phyloP scores from a whole-genome alignment of 2,113 vertebrate species.

The Kobus ellipsiprymnus region DNA sequence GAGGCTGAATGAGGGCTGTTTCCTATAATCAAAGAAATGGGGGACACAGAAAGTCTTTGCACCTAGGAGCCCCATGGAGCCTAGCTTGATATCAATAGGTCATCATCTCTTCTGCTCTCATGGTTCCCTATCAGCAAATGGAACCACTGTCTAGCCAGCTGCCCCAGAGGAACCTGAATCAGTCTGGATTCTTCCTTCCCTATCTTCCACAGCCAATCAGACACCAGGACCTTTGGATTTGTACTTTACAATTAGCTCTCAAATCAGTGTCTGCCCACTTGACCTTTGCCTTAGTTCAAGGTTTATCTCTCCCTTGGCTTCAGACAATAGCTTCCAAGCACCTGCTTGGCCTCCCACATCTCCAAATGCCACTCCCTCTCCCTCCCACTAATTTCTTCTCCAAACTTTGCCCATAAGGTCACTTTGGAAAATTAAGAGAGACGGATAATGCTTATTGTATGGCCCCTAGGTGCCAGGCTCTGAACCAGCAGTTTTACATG shows the following conservation, averaged over 20 bases:
- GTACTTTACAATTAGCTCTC: background rate
- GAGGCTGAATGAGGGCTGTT: background rate
- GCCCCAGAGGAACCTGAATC: background rate
- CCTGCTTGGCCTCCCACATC: background rate
- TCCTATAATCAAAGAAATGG: background rate
- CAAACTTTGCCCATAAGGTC: background rate
- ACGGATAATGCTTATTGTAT: background rate
- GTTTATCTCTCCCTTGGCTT: constrained; percentile 3
- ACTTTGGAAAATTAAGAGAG: constrained; percentile 3
- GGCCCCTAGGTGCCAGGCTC: background rate
- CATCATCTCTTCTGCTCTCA: background rate
- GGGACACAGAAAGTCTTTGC: background rate
- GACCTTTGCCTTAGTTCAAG: background rate
- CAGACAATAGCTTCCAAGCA: background rate
- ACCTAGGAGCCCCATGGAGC: background rate
- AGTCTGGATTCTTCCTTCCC: background rate
- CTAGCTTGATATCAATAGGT: background rate
- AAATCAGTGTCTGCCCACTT: background rate
- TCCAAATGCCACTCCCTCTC: background rate
- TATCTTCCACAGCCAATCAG: background rate
- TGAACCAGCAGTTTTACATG: background rate
- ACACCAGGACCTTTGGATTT: constrained; percentile 24
- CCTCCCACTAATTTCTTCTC: background rate
- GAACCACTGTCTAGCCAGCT: background rate
- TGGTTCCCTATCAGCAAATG: background rate